Conservation (phyloP, 2,113 vertebrate species). For the Eulemur macaco region DNA sequence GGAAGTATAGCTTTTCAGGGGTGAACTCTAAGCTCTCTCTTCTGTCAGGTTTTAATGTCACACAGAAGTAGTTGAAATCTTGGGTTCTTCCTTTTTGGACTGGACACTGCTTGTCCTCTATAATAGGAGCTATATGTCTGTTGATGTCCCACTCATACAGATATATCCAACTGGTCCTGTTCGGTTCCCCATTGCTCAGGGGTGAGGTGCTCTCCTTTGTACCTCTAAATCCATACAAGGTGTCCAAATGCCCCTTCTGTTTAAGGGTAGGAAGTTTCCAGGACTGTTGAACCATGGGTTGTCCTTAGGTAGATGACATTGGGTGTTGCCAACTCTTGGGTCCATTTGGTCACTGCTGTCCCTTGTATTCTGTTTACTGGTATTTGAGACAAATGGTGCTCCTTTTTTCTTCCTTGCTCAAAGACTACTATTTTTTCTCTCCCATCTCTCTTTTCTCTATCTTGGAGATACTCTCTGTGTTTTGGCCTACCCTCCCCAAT, state of each 20-base stretch:
- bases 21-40: background rate
- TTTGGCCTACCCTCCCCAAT: background rate
- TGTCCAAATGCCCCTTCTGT: too few relatives aligned
- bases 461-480: background rate
- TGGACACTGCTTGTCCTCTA: background rate
- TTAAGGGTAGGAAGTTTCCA: background rate
- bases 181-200: background rate
- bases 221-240: background rate
- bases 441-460: background rate
- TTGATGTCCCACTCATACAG: background rate
- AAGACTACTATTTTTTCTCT: background rate
- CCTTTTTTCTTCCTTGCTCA: background rate
- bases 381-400: background rate
- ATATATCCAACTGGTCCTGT: fast-evolving
- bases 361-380: background rate
- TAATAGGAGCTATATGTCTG: background rate
- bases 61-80: background rate
- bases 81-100: background rate
- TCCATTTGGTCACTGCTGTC: background rate
- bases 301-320: background rate
- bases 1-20: background rate
- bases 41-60: background rate
- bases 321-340: background rate
- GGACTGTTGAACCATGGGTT: background rate
- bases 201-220: background rate